These are phyloP conservation scores for Heloderma charlesbogerti DNA, from an alignment of 2,113 vertebrate species.

Conservation along the genomic window DNA sequence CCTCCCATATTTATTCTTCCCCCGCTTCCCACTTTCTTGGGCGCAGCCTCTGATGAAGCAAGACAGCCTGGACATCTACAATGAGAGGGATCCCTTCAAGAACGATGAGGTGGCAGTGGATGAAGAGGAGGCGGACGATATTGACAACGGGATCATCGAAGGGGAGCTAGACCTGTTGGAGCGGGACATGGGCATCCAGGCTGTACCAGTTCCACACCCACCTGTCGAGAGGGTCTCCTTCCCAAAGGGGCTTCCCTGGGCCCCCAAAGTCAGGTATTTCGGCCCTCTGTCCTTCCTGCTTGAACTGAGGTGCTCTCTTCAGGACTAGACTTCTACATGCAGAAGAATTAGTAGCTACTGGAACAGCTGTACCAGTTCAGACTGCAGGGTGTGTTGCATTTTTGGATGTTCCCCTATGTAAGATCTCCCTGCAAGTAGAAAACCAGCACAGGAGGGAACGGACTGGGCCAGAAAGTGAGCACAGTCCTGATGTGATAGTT, in stretches of 20 bases:
- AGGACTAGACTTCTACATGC: too few relatives aligned
- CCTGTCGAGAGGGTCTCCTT: constrained; percentile 87
- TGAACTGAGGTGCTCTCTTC: fast-evolving
- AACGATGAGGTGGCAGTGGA: constrained; percentile 86
- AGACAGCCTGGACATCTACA: constrained; percentile 96
- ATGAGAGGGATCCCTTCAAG: constrained; percentile 96
- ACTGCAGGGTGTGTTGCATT: too few relatives aligned
- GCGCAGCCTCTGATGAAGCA: constrained; percentile 92
- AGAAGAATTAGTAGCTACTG: not conserved
- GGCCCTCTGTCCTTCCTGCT: fast-evolving
- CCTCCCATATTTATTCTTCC: not conserved
- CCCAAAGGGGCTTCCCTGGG: constrained; percentile 96
- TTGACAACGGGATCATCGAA: constrained; percentile 84
- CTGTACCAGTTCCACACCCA: constrained; percentile 62
- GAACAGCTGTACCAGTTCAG: not conserved
- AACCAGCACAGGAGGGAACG: not conserved
- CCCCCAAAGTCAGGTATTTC: constrained; percentile 94
- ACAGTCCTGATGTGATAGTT: not conserved
- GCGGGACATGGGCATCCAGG: constrained; percentile 84
- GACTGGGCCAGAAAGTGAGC: not conserved
- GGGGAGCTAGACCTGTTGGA: constrained; percentile 92
- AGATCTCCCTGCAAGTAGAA: not conserved
- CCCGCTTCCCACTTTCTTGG: too few relatives aligned
- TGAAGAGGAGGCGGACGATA: constrained; percentile 89
- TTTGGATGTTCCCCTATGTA: not conserved